phyloP scores from a whole-genome alignment of 2,797 vertebrate species.

The Falco biarmicus region DNA sequence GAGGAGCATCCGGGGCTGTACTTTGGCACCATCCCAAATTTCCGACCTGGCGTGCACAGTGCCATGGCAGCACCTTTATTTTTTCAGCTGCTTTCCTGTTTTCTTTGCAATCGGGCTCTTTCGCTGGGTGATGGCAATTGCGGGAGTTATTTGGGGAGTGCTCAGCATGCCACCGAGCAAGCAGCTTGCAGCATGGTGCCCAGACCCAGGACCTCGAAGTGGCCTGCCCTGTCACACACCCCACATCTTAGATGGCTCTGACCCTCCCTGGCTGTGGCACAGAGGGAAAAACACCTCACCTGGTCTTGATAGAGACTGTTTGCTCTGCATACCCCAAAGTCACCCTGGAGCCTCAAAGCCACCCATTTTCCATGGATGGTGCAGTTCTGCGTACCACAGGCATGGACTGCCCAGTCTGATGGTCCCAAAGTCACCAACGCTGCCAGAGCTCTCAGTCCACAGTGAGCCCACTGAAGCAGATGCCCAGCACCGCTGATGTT shows the following conservation, averaged over 20 bases:
- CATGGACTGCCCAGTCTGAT: not conserved
- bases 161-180: not conserved
- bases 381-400: not conserved
- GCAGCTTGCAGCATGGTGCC: not conserved
- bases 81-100: slow-evolving; percentile 53
- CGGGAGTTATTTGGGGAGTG: not conserved
- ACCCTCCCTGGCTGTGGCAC: not conserved
- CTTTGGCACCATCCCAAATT: slow-evolving; percentile 5
- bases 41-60: not conserved
- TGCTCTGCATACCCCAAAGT: not conserved
- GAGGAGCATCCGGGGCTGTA: not conserved
- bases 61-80: not conserved
- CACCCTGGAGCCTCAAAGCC: not conserved
- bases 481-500: not conserved
- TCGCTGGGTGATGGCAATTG: not conserved
- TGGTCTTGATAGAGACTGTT: not conserved
- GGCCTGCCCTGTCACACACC: not conserved
- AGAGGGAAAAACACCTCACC: not conserved
- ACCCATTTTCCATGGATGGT: not conserved
- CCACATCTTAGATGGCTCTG: not conserved
- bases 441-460: rapidly evolving
- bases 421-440: not conserved
- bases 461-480: rapidly evolving
- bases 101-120: not conserved
- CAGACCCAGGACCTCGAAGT: not conserved